phyloP scores from a whole-genome alignment of 2,888 invertebrate genomes.

The Pristionchus arcanus region DNA sequence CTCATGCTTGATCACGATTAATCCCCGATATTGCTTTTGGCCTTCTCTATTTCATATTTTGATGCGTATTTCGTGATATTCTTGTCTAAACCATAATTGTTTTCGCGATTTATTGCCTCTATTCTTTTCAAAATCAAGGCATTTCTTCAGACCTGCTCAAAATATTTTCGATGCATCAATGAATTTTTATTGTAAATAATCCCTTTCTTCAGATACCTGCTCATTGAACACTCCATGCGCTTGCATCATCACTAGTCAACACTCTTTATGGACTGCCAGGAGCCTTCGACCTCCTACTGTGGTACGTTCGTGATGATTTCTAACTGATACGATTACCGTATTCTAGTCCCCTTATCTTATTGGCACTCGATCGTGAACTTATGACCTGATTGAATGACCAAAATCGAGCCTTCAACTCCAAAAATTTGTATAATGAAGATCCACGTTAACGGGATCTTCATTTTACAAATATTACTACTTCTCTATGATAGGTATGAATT shows the following conservation, averaged over 20 bases:
- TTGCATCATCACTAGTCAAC: slow-evolving; percentile 37
- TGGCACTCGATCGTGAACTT: too few relatives aligned
- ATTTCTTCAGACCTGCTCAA: too few relatives aligned
- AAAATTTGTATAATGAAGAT: too few relatives aligned
- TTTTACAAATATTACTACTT: too few relatives aligned
- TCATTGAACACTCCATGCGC: background rate
- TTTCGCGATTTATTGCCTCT: background rate
- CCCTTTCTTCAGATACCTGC: background rate
- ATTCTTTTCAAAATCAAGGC: background rate
- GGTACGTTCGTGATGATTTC: background rate
- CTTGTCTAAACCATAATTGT: background rate
- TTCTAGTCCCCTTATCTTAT: too few relatives aligned
- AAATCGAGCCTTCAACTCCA: too few relatives aligned
- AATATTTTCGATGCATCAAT: too few relatives aligned
- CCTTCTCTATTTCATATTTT: too few relatives aligned
- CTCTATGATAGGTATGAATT: too few relatives aligned
- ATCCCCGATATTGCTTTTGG: background rate
- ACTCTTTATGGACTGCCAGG: background rate
- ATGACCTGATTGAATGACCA: too few relatives aligned
- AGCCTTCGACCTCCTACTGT: slow-evolving; percentile 37
- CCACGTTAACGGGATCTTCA: too few relatives aligned
- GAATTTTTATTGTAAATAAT: too few relatives aligned
- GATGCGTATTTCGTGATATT: background rate
- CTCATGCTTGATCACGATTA: background rate
- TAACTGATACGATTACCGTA: background rate